These are phyloP conservation scores for Semnornis frantzii DNA, from an alignment of 2,113 vertebrate genomes.

Conservation along the genomic window DNA sequence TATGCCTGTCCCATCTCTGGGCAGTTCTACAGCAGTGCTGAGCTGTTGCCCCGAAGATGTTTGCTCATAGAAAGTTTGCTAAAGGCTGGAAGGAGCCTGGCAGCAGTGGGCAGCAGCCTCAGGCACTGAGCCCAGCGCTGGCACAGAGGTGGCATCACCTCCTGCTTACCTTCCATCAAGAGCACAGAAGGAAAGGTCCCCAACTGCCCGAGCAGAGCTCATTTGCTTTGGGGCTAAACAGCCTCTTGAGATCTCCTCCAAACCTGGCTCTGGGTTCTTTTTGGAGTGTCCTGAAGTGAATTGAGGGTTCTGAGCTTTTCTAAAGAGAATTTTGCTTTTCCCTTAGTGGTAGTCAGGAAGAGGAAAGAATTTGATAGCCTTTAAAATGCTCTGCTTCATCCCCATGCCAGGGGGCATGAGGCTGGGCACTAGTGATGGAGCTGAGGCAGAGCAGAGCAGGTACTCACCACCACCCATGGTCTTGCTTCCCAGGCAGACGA, in stretches of 20 bases:
- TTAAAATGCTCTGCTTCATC: not conserved
- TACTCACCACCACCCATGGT: conserved; percentile 70
- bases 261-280: not conserved
- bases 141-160: not conserved
- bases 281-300: not conserved
- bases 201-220: not conserved
- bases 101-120: no score
- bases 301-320: not conserved
- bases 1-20: not conserved
- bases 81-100: not conserved
- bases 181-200: not conserved
- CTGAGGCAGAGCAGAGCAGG: not conserved
- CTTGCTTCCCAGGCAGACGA: not conserved
- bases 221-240: not conserved
- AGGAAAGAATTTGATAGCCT: not conserved
- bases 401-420: not conserved
- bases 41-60: not conserved
- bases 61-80: not conserved
- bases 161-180: not conserved
- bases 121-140: no score
- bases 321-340: not conserved
- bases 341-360: not conserved
- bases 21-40: not conserved
- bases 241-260: not conserved
- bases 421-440: not conserved